Base-by-base conservation (phyloP, 1,140 invertebrate species). In the Zaprionus davidi region DNA sequence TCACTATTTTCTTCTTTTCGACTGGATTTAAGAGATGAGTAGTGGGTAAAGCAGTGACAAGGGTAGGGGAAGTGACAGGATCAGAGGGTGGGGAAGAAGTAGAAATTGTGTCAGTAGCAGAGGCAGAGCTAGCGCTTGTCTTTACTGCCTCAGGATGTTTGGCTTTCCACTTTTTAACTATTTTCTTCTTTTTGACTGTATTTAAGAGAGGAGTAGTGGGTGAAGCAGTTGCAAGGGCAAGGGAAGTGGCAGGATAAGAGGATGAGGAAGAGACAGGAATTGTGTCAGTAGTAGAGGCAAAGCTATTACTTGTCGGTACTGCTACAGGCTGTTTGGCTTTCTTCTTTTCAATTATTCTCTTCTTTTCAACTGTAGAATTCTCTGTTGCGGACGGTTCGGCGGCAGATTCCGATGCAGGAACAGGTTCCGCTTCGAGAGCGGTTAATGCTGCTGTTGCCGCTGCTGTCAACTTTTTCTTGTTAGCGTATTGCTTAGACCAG, bases 381-480 rank as follows among this genome's bases (percentile, higher is more conserved):
- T 51, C 12, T 51, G 7, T 17, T 49, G 41, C 26, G 22, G 70
- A 51, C 53, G 63, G 28, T 26, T 46, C 26, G 36, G 5, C 15
- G 15, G 3, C 28, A 15, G 12, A 12, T 55, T 17, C 36, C 38
- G 15, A 36, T 12, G 34, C 22, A 15, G n/a, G 22, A 56, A 41
- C 55, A 17, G 65, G 24, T 67, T 67, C 38, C 11, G 6, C 7
- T 34, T 44, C 11, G 24, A 11, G 12, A 31, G 24, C 17, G 12
- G 38, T n/a, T 15, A 34, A 36, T 34, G 31, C 9, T 2, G 41
- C 20, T 49, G 46, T 17, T 3, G 22, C 53, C 15, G 53, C 53
- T 26, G 53, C 55, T 28, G 53, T 28, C 15, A 24, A 13, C n/a
- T 64, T 71, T 58, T 34, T 70, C 67, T 71, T 70, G 3, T 28